phyloP scores from a whole-genome alignment of 2,797 vertebrate species.

The Botia almorhae region DNA sequence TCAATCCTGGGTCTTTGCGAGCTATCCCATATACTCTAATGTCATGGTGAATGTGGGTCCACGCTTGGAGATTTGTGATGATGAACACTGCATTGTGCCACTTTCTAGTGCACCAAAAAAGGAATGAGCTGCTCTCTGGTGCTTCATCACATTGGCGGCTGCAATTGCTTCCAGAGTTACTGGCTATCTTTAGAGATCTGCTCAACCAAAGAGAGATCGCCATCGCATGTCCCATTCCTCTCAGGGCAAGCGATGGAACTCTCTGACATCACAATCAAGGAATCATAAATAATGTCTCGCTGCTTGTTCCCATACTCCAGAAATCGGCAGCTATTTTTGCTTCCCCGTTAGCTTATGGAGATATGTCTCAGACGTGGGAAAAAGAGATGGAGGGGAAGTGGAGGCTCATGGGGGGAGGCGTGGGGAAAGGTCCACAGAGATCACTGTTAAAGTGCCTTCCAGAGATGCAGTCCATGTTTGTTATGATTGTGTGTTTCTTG shows the following conservation, averaged over 20 bases:
- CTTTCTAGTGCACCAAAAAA: slow-evolving; percentile 66
- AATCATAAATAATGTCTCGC: slow-evolving; percentile 43
- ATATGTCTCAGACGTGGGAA: slow-evolving; percentile 74
- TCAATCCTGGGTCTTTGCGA: slow-evolving; percentile 48
- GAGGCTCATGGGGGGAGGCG: slow-evolving; percentile 72
- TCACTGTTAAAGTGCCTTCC: slow-evolving; percentile 44
- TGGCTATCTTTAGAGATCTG: slow-evolving; percentile 55
- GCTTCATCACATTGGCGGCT: slow-evolving; percentile 57
- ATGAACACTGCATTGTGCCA: slow-evolving; percentile 46
- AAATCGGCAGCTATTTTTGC: slow-evolving; percentile 54
- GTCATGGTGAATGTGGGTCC: slow-evolving; percentile 27
- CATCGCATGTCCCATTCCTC: slow-evolving; percentile 49
- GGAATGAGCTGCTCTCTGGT: slow-evolving; percentile 57
- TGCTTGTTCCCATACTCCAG: slow-evolving; percentile 57
- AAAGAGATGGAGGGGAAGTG: slow-evolving; percentile 74
- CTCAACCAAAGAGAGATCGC: slow-evolving; percentile 51
- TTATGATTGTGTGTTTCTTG: slow-evolving; percentile 13
- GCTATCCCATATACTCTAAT: slow-evolving; percentile 20
- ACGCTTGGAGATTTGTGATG: slow-evolving; percentile 37
- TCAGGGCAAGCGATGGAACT: slow-evolving; percentile 43
- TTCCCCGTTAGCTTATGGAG: slow-evolving; percentile 21
- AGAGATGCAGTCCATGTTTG: slow-evolving; percentile 38
- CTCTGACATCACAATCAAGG: slow-evolving; percentile 40
- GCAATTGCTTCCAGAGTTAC: slow-evolving; percentile 47
- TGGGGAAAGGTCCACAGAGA: slow-evolving; percentile 69